A percentile compares a stretch with the other conserved stretches of the same genome.
Conservation (phyloP, 2,113 vertebrate species). For the Seriola quinqueradiata region DNA sequence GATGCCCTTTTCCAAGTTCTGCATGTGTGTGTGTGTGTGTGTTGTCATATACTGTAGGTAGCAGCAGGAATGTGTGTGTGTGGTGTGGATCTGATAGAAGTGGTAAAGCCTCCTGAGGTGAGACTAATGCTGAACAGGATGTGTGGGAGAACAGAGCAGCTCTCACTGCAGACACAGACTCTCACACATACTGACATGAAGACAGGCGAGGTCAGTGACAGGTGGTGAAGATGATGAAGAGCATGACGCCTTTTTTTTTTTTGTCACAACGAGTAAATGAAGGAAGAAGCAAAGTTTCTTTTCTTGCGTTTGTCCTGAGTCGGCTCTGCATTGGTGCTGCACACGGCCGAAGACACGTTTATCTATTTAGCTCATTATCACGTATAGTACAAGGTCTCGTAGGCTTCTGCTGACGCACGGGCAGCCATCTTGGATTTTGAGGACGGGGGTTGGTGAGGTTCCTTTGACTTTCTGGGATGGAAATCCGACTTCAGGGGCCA, state of each 20-base stretch:
- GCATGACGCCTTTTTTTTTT: background rate
- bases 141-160: constrained; percentile 1
- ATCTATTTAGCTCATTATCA: too few species aligned
- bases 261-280: too few species aligned
- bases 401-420: too few species aligned
- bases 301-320: too few species aligned
- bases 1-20: background rate
- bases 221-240: constrained; percentile 9
- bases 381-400: too few species aligned
- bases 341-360: too few species aligned
- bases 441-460: too few species aligned
- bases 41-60: background rate
- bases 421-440: too few species aligned
- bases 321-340: too few species aligned
- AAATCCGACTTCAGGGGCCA: too few species aligned
- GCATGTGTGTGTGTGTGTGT: background rate
- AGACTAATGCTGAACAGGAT: constrained; percentile 44
- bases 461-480: too few species aligned
- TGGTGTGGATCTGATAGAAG: constrained; percentile 13
- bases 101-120: constrained; percentile 40
- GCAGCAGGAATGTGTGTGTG: background rate
- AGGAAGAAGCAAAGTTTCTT: too few species aligned
- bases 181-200: constrained; percentile 26
- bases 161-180: constrained; percentile 27
- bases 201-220: background rate